Conservation (phyloP, 2,113 vertebrate genomes). For the Trichechus manatus region DNA sequence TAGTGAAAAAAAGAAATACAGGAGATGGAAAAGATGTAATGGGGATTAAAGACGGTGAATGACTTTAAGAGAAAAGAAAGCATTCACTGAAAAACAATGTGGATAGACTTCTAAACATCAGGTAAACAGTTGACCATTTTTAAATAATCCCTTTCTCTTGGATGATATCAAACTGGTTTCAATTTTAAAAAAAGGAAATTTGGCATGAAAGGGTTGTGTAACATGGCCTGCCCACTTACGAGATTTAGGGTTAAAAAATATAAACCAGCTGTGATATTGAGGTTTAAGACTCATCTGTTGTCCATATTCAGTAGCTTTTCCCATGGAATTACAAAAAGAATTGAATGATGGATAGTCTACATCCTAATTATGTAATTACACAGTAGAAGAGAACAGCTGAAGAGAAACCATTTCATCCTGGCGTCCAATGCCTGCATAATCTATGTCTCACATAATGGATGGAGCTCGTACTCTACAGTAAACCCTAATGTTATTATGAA, state of each 20-base stretch:
- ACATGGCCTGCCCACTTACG: constrained; percentile 75
- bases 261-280: constrained; percentile 82
- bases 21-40: background rate
- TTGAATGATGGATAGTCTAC: constrained; percentile 78
- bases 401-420: constrained; percentile 64
- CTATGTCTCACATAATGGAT: constrained; percentile 51
- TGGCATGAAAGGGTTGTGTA: constrained; percentile 79
- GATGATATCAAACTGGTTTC: constrained; percentile 73
- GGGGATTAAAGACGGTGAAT: background rate
- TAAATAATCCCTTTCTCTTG: constrained; percentile 56
- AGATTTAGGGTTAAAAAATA: constrained; percentile 81
- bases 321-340: constrained; percentile 83
- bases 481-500: constrained; percentile 51
- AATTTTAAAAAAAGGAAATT: constrained; percentile 75
- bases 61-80: background rate
- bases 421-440: constrained; percentile 56
- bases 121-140: constrained; percentile 45
- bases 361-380: constrained; percentile 84
- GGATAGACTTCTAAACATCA: constrained; percentile 14
- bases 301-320: constrained; percentile 81
- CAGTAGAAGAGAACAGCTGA: constrained; percentile 83
- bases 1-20: background rate
- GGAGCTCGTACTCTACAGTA: background rate
- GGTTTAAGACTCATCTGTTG: constrained; percentile 80
- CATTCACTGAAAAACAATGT: constrained; percentile 14